phyloP scores from a whole-genome alignment of 2,797 vertebrate species.

The Channallabes apus region DNA sequence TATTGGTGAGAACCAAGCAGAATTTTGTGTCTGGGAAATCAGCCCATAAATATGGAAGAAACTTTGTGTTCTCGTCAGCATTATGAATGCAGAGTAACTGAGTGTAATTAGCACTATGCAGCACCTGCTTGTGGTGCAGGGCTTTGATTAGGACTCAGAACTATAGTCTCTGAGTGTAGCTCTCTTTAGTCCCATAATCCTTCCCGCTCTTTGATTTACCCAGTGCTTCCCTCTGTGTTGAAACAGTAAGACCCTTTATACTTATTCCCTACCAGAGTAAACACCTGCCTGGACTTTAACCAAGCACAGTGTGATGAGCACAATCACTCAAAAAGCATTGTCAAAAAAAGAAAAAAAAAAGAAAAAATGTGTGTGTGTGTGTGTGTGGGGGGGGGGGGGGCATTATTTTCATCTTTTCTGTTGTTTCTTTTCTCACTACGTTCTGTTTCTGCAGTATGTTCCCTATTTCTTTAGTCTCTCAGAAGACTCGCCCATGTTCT shows the following conservation, averaged over 20 bases:
- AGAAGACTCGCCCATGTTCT: neutral
- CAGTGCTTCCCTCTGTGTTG: slow-evolving; percentile 11
- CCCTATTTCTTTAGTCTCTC: neutral
- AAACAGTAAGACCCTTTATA: slow-evolving; percentile 19
- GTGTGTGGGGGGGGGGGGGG: too few relatives aligned
- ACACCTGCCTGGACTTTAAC: slow-evolving; percentile 31
- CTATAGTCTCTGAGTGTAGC: slow-evolving; percentile 25
- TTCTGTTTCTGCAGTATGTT: neutral
- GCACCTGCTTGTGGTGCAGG: slow-evolving; percentile 40
- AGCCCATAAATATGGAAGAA: slow-evolving; percentile 28
- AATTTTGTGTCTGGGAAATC: slow-evolving; percentile 26
- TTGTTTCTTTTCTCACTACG: neutral
- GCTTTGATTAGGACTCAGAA: slow-evolving; percentile 37
- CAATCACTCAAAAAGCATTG: slow-evolving; percentile 9
- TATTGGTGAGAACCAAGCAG: slow-evolving; percentile 2
- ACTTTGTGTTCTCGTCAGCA: slow-evolving; percentile 40
- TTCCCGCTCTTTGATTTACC: slow-evolving; percentile 46
- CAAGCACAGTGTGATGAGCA: slow-evolving; percentile 19
- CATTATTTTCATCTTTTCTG: slow-evolving; percentile 1
- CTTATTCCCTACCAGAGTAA: slow-evolving; percentile 38
- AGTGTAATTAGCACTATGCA: slow-evolving; percentile 39
- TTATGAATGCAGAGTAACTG: slow-evolving; percentile 15
- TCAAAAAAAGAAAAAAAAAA: neutral
- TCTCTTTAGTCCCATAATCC: slow-evolving; percentile 49
- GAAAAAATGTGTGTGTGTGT: too few relatives aligned